Base-by-base conservation (phyloP, 53 echinoderm and acorn worm species). In the Hippasteria phrygiana region DNA sequence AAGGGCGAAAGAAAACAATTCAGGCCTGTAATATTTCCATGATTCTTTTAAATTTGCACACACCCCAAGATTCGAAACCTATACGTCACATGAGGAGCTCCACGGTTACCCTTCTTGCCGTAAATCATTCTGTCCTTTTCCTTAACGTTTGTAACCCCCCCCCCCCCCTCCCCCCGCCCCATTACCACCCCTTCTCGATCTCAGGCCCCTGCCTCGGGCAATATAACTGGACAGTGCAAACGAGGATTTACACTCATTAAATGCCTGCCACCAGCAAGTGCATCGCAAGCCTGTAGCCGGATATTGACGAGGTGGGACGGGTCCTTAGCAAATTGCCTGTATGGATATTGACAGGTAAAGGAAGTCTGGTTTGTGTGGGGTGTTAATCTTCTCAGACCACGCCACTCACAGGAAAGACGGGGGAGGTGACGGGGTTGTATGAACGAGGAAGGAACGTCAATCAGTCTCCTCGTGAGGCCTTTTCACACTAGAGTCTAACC, bases 311-410 rank as follows among this genome's bases (percentile, higher is more conserved):
- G 18, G 38, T 6, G 39, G 5, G 63, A 16, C 13, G 81, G 18
- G 65, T 81, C 63, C 26, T 81, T 81, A 81, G 81, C 45, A 65
- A 63, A 45, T 63, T 81, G 64, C 43, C 81, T 41, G 81, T 13
- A 63, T 64, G 24, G 53, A 29, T 37, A 81, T 24, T 81, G 81
- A 65, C 81, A 65, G 18, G 45, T 10, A 54, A 1, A 65, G 65
- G 65, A 81, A 65, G 41, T 81, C 81, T 81, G 81, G 64, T 18
- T 64, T 81, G 31, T 81, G 64, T 65, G 32, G 16, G 3, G 43
- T 63, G 63, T 64, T 81, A 81, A 42, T 63, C 63, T 27, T 43
- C 9, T 18, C 59, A 11, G 59, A 18, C 20, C 59, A 11, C 17
- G 59, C 3, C 6, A 24, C 4, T 11, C 3, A 18, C 9, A 18